A percentile compares a stretch with the other conserved stretches of the same genome.
These are phyloP conservation scores for Gila robusta DNA, from an alignment of 2,797 vertebrate genomes.

Conservation along the genomic window DNA sequence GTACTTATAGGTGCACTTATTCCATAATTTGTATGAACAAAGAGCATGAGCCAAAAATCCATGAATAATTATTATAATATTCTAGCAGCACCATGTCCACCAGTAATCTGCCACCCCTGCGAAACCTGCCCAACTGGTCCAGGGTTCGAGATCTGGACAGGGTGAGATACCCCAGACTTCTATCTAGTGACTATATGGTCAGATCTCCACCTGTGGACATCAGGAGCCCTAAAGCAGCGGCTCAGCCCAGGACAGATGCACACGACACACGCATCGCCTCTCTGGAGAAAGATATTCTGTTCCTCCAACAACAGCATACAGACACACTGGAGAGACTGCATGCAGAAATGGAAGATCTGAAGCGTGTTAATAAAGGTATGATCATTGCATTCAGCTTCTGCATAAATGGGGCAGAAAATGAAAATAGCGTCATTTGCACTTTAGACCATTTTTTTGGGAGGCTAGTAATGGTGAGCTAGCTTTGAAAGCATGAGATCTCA, in stretches of 20 bases:
- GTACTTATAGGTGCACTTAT: neutral
- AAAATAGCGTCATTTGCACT: neutral
- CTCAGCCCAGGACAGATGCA: conserved; percentile 19
- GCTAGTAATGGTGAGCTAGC: no score
- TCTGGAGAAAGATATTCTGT: conserved; percentile 73
- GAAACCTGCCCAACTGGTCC: conserved; percentile 78
- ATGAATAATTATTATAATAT: neutral
- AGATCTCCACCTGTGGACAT: conserved; percentile 20
- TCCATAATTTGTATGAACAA: neutral
- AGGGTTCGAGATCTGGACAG: conserved; percentile 71
- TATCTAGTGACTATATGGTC: conserved; percentile 43
- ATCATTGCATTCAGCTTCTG: neutral
- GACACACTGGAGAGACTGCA: conserved; percentile 76
- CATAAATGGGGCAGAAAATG: neutral
- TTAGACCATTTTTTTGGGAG: neutral
- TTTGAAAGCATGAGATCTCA: no score
- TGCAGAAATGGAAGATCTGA: conserved; percentile 74
- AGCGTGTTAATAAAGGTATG: conserved; percentile 75
- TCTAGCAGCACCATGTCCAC: conserved; percentile 69
- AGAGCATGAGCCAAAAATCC: no score
- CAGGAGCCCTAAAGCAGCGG: neutral
- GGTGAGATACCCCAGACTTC: conserved; percentile 55
- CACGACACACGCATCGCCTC: conserved; percentile 51
- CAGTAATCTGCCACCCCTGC: conserved; percentile 75
- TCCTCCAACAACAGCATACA: conserved; percentile 76